Evolutionary conservation across 2,113 vertebrate species (phyloP), one percentile per base, ranked within the genome.

Genomic region (Furnarius figulus): DNA sequence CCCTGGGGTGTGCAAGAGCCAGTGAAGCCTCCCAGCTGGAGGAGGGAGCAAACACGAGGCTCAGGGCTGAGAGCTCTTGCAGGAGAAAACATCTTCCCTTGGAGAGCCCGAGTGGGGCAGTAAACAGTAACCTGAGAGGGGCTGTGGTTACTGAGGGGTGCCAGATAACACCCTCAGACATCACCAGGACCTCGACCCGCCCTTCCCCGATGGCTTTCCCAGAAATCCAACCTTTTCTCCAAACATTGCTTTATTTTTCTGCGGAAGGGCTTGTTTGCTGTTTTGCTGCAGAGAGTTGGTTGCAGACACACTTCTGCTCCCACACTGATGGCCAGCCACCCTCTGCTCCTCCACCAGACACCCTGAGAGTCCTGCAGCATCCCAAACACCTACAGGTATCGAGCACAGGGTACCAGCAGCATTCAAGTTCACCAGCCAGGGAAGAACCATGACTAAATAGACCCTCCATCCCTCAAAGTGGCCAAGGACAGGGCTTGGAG

Each of bases 1-100:
- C 88, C 30, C 7, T 2, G 81, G 95, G 87, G 75, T 6, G 56
- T 85, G 14, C 47, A 61, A 3, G 84, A 87, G 59, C 1, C 28
- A 0, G 28, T 93, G 95, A 97, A 94, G 91, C 71, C 72, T 94
- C 61, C 33, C 90, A 97, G 95, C 96, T 95, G 95, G 90, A 76
- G 1, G 67, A 39, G 89, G 58, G 35, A 23, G 23, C 27, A 3
- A 91, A 42, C 12, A 2, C 50, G 31, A 27, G 58, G 95, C 87
- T 87, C 5, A 0, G 68, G 8, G 7, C 47, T 78, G 55, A 8
- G 50, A 90, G 89, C 19, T 40, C 15, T 7, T 46, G 53, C 67
- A 39, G 40, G 46, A 76, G 58, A 68, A 85, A 25, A 35, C 78
- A 33, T 17, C 84, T 95, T 86, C 47, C 91, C 92, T 79, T 30